A percentile compares a stretch with the other conserved stretches of the same genome.
Conservation (phyloP, 1,140 invertebrate species). For the Centruroides vittatus region DNA sequence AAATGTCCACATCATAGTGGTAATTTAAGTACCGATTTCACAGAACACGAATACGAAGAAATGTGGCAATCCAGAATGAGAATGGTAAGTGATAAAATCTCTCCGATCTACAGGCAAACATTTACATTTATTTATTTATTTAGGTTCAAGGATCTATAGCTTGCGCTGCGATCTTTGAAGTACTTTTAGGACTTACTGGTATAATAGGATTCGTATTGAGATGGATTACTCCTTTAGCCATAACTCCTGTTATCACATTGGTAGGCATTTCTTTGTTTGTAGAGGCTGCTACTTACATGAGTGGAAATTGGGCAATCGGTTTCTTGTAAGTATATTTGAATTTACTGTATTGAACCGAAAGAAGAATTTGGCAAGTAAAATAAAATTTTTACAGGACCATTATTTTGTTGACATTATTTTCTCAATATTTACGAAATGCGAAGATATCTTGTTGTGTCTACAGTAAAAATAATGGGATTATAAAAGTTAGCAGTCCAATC, state of each 20-base stretch:
- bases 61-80: neutral
- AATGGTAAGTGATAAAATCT: neutral
- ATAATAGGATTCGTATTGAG: constrained; percentile 28
- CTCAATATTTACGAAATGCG: constrained; percentile 23
- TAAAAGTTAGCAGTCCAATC: constrained; percentile 17
- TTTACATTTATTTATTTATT: neutral
- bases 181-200: constrained; percentile 49
- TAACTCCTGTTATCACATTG: constrained; percentile 63
- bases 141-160: constrained; percentile 65
- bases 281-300: constrained; percentile 54
- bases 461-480: constrained; percentile 10
- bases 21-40: neutral
- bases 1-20: too few species aligned
- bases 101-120: neutral
- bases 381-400: constrained; percentile 23
- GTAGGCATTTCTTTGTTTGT: constrained; percentile 65
- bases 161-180: constrained; percentile 58
- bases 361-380: too few species aligned
- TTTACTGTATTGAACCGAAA: too few species aligned
- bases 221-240: constrained; percentile 62
- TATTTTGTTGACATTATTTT: constrained; percentile 23
- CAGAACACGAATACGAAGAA: neutral
- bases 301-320: constrained; percentile 66
- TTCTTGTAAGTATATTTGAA: constrained; percentile 22
- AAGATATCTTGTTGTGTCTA: constrained; percentile 20